phyloP scores from a whole-genome alignment of 2,797 vertebrate genomes.

The Sebastes oblongus region DNA sequence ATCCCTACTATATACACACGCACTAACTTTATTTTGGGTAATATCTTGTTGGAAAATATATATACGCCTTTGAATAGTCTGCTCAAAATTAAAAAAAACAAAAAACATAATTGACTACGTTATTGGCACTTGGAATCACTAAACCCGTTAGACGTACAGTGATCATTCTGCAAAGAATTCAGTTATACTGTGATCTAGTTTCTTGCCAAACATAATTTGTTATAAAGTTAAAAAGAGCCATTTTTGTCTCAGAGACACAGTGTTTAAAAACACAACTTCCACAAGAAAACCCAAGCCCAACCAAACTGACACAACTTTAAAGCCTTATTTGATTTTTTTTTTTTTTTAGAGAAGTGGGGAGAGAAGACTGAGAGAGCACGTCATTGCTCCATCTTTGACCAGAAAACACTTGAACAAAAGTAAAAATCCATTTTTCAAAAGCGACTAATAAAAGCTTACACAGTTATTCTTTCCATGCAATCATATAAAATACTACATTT shows the following conservation, averaged over 20 bases:
- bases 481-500: constrained; percentile 93
- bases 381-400: constrained; percentile 67
- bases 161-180: constrained; percentile 64
- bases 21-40: constrained; percentile 63
- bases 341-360: constrained; percentile 10
- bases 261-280: constrained; percentile 71
- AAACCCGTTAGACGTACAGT: constrained; percentile 71
- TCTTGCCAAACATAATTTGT: constrained; percentile 61
- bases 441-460: constrained; percentile 89
- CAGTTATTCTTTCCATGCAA: constrained; percentile 88
- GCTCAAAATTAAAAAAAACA: constrained; percentile 44
- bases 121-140: constrained; percentile 82
- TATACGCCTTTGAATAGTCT: constrained; percentile 76
- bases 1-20: constrained; percentile 78
- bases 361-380: constrained; percentile 33
- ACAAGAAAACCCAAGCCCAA: constrained; percentile 58
- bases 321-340: constrained; percentile 52
- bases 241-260: constrained; percentile 66
- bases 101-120: constrained; percentile 54
- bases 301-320: constrained; percentile 80
- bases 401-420: constrained; percentile 85
- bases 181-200: constrained; percentile 67
- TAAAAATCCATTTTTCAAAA: constrained; percentile 83
- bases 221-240: constrained; percentile 65
- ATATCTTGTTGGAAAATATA: constrained; percentile 79